phyloP scores from a whole-genome alignment of 2,888 invertebrate genomes.

The Macrophya annulata region DNA sequence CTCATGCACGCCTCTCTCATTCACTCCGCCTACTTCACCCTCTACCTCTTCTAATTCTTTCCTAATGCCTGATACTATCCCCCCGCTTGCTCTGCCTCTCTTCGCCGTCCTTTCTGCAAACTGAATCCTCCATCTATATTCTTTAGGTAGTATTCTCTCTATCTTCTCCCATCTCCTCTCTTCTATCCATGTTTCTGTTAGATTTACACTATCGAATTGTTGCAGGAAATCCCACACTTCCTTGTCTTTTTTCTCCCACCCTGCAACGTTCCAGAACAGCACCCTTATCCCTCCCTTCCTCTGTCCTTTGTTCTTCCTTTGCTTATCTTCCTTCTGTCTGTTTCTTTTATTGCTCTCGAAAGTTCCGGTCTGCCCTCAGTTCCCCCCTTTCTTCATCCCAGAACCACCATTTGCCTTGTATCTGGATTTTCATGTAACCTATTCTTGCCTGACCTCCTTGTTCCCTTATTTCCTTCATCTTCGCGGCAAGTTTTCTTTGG shows the following conservation, averaged over 20 bases:
- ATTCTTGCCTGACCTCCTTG: neutral
- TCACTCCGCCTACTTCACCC: constrained; percentile 18
- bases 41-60: constrained; percentile 7
- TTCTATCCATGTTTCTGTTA: constrained; percentile 58
- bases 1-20: constrained; percentile 24
- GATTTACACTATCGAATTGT: constrained; percentile 54
- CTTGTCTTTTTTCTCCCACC: constrained; percentile 59
- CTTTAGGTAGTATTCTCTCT: constrained; percentile 38
- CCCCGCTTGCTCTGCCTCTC: constrained; percentile 56
- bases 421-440: neutral
- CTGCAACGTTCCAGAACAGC: constrained; percentile 62
- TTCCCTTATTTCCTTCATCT: constrained; percentile 2
- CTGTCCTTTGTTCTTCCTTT: too few relatives aligned
- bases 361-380: neutral
- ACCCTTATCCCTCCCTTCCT: constrained; percentile 46
- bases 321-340: neutral
- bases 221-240: constrained; percentile 60
- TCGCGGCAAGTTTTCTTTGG: neutral
- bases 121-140: constrained; percentile 47
- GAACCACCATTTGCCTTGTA: neutral
- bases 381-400: neutral
- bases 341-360: neutral
- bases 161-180: constrained; percentile 43
- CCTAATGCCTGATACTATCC: constrained; percentile 50
- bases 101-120: constrained; percentile 26